Evolutionary conservation across 2,797 vertebrate genomes (phyloP), one percentile per base, ranked within the genome.

Genomic region (Cygnus olor): DNA sequence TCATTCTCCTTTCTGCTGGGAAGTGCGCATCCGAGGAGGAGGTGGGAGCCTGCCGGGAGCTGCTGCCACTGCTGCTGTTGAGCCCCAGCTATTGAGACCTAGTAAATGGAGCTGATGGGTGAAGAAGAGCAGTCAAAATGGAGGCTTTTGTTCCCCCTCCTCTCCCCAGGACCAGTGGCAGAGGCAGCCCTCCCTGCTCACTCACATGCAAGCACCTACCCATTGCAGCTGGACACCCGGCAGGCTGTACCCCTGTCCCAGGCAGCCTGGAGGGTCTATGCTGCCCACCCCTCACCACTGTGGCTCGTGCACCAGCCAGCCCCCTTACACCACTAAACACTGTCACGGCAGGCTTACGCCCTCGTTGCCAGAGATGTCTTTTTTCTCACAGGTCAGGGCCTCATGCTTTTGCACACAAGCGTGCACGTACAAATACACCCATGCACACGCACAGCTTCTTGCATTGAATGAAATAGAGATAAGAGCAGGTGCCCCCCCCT

Each of bases 81-180:
- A 95, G 94, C 88, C 91, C 95, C 94, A 54, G 95, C 98, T 96
- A 98, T 98, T 98, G 97, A 98, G 95, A 81, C 94, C 79, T 97
- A 96, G 98, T 98, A 98, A 98, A 98, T 97, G 98, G 97, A 98
- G 97, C 97, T 97, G 98, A 98, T 98, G 97, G 97, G 96, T 95
- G 93, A 95, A 95, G 96, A 90, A 91, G 95, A 95, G 96, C 88
- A 85, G 85, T 97, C 97, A 97, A 97, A 98, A 98, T 94, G 95
- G 97, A 95, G 89, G 88, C 97, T 94, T 98, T 98, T 97, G 96
- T 97, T 97, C 90, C 74, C 90, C 51, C 42, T 82, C 27, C 84
- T 77, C 90, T 94, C 92, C 63, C 58, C 72, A 72, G 90, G 20
- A 73, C 74, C 32, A 5, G 69, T 19, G 80, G 91, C 76, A 91